Base-by-base conservation (phyloP, 2,113 vertebrate species). In the Hippocampus guttulatus region DNA sequence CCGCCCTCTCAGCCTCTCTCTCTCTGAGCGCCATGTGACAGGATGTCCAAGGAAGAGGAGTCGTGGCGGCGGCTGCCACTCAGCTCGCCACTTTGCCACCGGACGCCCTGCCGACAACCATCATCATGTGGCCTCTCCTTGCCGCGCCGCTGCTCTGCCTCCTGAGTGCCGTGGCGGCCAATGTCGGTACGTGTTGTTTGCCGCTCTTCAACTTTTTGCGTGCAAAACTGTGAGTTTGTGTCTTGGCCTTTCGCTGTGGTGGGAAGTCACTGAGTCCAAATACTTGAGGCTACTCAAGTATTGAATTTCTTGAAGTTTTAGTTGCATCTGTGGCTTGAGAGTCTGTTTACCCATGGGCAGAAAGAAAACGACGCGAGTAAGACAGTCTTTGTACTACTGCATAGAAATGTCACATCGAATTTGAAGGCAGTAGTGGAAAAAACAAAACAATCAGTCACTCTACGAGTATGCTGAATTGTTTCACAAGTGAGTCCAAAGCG, bases 1-100 rank as follows among this genome's bases (percentile, higher is more conserved):
- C 10, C 47, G 15, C 45, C 45, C 27, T 14, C 57, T 27, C 25
- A 30, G 25, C 54, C 68, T 43, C 60, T 72, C 21, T 70, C 41
- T 65, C 51, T 38, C 25, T 47, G 25, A 74, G 38, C 40, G 15
- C 68, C 90, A 87, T 88, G 88, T 88, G 90, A 87, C 87, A 86
- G 88, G 82, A 81, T 81, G 49, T 82, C 76, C n/a, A 78, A 81
- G 74, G 75, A 71, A 60, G 61, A 41, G 49, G 64, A 18, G 64
- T 47, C 43, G n/a, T 8, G 43, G 64, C 43, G 23, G 43, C n/a
- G 6, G 33, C 71, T 33, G 15, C 58, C 30, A 25, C 58, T 61
- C 27, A 61, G 3, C 58, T 61, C 25, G 27, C 27, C 58, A 61
- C 25, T 61, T 61, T 8, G 58, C 58, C 27, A 0, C 58, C 8